phyloP scores from a whole-genome alignment of 2,113 vertebrate genomes.

The Gallinago undulata region DNA sequence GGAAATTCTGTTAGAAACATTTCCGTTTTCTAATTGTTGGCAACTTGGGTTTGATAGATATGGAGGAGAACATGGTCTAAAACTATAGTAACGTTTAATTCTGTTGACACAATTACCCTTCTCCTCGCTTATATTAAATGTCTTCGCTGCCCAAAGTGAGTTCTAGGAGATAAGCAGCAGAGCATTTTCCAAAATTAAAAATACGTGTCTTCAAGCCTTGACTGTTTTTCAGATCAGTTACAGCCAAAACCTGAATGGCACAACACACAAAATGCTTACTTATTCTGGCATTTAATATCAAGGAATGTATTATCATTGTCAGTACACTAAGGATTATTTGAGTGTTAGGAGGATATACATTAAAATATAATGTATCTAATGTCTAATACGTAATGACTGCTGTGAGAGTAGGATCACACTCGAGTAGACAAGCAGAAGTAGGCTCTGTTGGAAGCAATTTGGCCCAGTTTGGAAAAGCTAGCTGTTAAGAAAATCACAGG shows the following conservation, averaged over 20 bases:
- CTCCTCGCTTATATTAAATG: neutral
- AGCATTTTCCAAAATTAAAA: neutral
- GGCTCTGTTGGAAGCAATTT: slow-evolving; percentile 38
- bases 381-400: slow-evolving; percentile 18
- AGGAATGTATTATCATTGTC: neutral
- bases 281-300: neutral
- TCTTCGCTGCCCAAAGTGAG: neutral
- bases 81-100: neutral
- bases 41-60: neutral
- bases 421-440: neutral
- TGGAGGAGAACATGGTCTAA: neutral
- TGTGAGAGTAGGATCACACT: slow-evolving; percentile 16
- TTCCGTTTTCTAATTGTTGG: neutral
- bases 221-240: neutral
- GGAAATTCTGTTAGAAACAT: neutral
- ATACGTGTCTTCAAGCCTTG: neutral
- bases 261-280: neutral
- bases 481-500: neutral
- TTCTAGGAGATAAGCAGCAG: neutral
- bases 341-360: slow-evolving; percentile 44
- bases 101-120: neutral
- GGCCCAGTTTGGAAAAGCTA: slow-evolving; percentile 34
- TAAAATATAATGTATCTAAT: slow-evolving; percentile 34
- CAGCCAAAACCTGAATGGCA: neutral
- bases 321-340: slow-evolving; percentile 20